Conservation (phyloP, 2,113 vertebrate species). For the Vulpes ferrilata region DNA sequence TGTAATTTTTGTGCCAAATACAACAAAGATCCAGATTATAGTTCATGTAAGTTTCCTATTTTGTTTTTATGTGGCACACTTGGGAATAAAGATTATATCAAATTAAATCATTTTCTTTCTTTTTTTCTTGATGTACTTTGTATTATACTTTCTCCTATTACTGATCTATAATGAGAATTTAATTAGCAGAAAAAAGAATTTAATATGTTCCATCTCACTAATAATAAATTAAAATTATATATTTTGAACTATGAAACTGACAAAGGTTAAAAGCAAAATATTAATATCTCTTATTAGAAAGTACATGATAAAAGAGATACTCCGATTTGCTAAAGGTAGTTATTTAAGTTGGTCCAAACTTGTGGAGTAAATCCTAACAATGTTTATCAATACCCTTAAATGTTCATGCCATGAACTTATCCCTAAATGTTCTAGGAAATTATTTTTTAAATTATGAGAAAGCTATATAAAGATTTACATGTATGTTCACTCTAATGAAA, state of each 20-base stretch:
- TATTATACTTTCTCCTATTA: conserved; percentile 24
- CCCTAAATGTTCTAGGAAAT: neutral
- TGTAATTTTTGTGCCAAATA: neutral
- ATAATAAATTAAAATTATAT: neutral
- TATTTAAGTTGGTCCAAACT: neutral
- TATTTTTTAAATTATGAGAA: neutral
- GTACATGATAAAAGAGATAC: neutral
- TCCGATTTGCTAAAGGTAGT: neutral
- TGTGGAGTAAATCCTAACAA: neutral
- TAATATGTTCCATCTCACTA: neutral
- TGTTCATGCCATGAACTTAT: neutral
- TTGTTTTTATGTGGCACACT: neutral
- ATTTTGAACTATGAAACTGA: conserved; percentile 19
- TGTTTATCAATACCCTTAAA: neutral
- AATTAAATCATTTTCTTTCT: neutral
- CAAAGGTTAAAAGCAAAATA: conserved; percentile 51
- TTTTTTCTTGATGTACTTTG: neutral
- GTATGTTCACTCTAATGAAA: conserved; percentile 6
- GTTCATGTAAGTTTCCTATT: neutral
- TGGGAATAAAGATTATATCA: conserved; percentile 31
- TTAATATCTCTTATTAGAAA: neutral
- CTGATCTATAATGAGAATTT: conserved; percentile 49
- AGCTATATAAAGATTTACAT: neutral
- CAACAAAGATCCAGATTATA: neutral
- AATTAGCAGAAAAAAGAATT: conserved; percentile 53